These are phyloP conservation scores for Astyanax mexicanus DNA, from an alignment of 2,797 vertebrate genomes.

Conservation along the genomic window DNA sequence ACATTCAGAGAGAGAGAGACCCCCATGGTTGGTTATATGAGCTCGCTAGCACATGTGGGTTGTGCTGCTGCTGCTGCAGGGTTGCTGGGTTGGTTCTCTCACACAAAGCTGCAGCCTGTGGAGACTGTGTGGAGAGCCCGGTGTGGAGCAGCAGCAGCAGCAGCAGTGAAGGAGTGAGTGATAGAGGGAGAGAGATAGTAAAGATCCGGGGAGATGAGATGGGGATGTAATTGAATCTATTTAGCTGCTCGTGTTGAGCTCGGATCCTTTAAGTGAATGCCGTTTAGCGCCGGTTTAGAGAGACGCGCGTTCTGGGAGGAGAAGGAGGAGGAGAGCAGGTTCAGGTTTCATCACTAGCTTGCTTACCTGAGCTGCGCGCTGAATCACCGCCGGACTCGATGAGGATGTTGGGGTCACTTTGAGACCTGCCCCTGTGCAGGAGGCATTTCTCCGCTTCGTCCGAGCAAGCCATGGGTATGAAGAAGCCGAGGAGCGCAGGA, in stretches of 20 bases:
- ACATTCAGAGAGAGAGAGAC: constrained; percentile 8
- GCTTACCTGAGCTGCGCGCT: constrained; percentile 87
- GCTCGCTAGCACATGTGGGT: constrained; percentile 23
- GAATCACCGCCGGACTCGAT: constrained; percentile 85
- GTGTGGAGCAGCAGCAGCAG: too few species aligned
- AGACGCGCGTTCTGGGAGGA: too few species aligned
- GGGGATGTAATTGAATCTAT: too few species aligned
- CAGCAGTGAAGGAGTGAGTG: too few species aligned
- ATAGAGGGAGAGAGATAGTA: too few species aligned
- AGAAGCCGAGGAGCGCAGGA: constrained; percentile 63
- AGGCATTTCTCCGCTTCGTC: constrained; percentile 90
- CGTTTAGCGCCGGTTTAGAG: constrained; percentile 65
- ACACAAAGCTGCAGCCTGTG: not conserved
- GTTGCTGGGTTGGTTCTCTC: too few species aligned
- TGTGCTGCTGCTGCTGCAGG: too few species aligned
- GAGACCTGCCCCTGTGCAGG: constrained; percentile 93
- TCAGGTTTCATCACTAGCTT: too few species aligned
- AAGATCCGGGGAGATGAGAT: not conserved
- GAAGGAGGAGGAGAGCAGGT: too few species aligned
- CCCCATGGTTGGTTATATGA: constrained; percentile 39
- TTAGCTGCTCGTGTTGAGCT: too few species aligned
- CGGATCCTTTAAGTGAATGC: constrained; percentile 49
- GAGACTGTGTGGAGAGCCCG: too few species aligned
- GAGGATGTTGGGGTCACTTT: constrained; percentile 98
- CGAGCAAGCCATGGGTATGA: constrained; percentile 90